Percentiles rank a stretch among this genome's conserved stretches.
Evolutionary conservation across 2,797 vertebrate genomes (phyloP).

Genomic region (Premnoplex brunnescens): DNA sequence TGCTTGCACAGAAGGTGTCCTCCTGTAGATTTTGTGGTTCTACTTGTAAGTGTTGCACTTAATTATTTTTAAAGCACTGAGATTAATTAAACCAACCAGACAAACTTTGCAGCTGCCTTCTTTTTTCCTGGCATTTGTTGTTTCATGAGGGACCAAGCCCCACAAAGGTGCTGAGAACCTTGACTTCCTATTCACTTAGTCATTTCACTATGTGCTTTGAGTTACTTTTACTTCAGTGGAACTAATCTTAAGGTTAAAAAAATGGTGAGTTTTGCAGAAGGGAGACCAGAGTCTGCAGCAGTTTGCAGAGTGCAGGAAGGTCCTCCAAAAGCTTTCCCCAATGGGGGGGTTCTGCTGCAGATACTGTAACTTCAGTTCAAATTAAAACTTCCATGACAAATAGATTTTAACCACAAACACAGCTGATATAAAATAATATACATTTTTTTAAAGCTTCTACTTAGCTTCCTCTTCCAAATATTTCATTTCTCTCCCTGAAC

Average conservation of each 20-base stretch:
- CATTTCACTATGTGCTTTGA: not conserved
- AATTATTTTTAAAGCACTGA: constrained; percentile 2
- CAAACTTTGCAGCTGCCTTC: not conserved
- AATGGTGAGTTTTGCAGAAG: not conserved
- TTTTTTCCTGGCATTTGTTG: not conserved
- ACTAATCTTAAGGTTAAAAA: not conserved
- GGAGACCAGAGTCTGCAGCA: not conserved
- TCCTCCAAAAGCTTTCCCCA: not conserved
- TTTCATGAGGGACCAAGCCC: not conserved
- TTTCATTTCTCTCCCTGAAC: not conserved
- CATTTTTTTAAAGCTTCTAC: not conserved
- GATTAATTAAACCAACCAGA: not conserved
- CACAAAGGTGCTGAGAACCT: not conserved
- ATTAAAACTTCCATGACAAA: not conserved
- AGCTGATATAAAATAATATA: not conserved
- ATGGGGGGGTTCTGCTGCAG: not conserved
- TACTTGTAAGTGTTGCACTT: not conserved
- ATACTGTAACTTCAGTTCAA: not conserved
- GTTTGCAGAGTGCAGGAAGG: not conserved
- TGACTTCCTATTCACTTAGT: not conserved
- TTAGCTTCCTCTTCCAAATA: constrained; percentile 10
- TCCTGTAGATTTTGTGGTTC: not conserved
- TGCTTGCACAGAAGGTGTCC: not conserved
- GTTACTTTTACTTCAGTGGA: not conserved
- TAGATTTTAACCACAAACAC: not conserved